A percentile compares a stretch with the other conserved stretches of the same genome.
Conservation (phyloP, 2,113 vertebrate species). For the Engraulis encrasicolus region DNA sequence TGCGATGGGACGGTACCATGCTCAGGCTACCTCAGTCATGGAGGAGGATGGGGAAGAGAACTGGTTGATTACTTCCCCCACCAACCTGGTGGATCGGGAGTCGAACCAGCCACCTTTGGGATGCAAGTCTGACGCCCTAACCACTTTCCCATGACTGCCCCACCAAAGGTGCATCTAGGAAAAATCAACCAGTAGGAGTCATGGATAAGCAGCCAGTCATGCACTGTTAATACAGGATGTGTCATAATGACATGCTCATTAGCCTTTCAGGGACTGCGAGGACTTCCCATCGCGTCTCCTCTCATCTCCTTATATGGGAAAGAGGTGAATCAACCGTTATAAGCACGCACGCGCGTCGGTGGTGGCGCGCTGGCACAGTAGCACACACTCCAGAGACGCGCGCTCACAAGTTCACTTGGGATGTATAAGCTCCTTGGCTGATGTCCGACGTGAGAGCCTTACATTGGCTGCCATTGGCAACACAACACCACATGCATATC, state of each 20-base stretch:
- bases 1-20: too few species aligned
- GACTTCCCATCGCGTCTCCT: neutral
- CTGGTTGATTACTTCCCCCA: too few species aligned
- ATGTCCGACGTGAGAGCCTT: neutral
- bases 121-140: too few species aligned
- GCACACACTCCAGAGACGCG: too few species aligned
- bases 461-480: neutral
- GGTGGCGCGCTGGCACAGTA: neutral
- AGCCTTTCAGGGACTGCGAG: neutral
- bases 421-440: neutral
- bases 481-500: neutral
- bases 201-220: neutral
- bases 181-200: neutral
- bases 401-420: neutral
- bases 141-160: neutral
- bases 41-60: too few species aligned
- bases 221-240: neutral
- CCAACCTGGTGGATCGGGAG: too few species aligned
- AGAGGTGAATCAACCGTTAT: neutral
- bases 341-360: neutral
- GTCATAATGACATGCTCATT: constrained; percentile 5
- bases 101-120: too few species aligned
- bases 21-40: too few species aligned
- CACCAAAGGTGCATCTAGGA: constrained; percentile 16
- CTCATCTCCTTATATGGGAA: neutral